Conservation (phyloP, 2,797 vertebrate species). For the Malacoraja senta region DNA sequence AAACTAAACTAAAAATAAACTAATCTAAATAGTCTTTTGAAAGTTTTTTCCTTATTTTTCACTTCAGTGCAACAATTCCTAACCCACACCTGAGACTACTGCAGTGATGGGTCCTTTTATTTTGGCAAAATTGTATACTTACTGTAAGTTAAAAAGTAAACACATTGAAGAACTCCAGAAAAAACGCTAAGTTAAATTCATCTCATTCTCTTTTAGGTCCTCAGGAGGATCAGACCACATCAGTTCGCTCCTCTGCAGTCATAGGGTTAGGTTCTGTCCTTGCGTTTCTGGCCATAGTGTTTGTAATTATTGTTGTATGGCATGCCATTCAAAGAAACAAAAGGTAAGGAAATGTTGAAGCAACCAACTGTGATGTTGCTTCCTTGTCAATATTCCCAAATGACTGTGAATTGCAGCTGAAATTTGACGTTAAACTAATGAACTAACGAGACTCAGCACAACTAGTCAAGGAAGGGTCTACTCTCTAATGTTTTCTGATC, state of each 20-base stretch:
- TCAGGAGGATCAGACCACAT: no score
- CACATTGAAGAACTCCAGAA: not conserved
- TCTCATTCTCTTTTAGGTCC: not conserved
- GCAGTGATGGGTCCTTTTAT: no score
- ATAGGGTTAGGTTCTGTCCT: not conserved
- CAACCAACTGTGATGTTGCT: not conserved
- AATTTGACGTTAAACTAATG: not conserved
- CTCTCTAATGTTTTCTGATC: not conserved
- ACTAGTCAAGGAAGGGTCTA: not conserved
- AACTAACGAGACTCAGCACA: not conserved
- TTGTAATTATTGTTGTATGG: slow-evolving; percentile 17
- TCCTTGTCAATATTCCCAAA: not conserved
- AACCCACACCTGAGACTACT: not conserved
- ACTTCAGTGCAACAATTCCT: no score
- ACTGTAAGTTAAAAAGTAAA: not conserved
- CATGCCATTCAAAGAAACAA: slow-evolving; percentile 40
- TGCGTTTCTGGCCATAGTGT: slow-evolving; percentile 31
- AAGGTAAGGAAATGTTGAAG: slow-evolving; percentile 39
- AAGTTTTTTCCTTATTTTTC: no score
- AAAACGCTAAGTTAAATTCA: not conserved
- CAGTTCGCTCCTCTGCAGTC: not conserved
- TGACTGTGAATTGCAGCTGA: not conserved
- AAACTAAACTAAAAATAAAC: no score
- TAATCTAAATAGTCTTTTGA: no score
- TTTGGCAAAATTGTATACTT: not conserved